Evolutionary conservation across 2,797 vertebrate species (phyloP).

Genomic region (Myripristis jacobus): DNA sequence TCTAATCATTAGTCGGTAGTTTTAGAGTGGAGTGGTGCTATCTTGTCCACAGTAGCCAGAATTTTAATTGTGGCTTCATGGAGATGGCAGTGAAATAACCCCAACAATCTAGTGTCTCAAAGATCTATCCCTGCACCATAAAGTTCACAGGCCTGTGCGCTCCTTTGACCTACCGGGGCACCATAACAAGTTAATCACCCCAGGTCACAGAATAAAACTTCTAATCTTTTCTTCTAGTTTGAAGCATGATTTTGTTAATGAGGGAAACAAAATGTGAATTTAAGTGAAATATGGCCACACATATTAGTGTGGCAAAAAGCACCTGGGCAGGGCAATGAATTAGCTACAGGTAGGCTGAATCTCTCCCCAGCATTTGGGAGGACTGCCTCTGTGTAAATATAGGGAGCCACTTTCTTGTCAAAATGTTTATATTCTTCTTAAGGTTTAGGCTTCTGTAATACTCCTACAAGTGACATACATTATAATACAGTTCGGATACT

Average conservation of each 20-base stretch:
- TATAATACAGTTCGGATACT: slow-evolving; percentile 13
- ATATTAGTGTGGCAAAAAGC: not conserved
- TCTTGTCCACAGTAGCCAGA: not conserved
- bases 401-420: slow-evolving; percentile 5
- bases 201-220: not conserved
- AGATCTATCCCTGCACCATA: not conserved
- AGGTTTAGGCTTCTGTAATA: slow-evolving; percentile 1
- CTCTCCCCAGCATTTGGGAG: slow-evolving; percentile 20
- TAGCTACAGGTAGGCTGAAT: slow-evolving; percentile 9
- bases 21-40: slow-evolving; percentile 9
- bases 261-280: slow-evolving; percentile 39
- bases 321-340: not conserved
- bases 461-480: slow-evolving; percentile 5
- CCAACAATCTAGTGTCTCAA: not conserved
- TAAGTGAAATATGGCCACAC: slow-evolving; percentile 15
- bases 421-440: slow-evolving; percentile 18
- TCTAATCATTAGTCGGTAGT: not conserved
- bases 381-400: slow-evolving; percentile 3
- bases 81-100: slow-evolving; percentile 2
- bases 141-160: not conserved
- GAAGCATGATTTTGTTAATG: slow-evolving; percentile 6
- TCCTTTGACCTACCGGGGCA: not conserved
- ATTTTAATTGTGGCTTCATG: slow-evolving; percentile 3
- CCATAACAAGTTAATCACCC: not conserved
- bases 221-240: not conserved